Evolutionary conservation across 2,113 vertebrate genomes (phyloP), one percentile per base, ranked within the genome.

Genomic region (Esox niger): DNA sequence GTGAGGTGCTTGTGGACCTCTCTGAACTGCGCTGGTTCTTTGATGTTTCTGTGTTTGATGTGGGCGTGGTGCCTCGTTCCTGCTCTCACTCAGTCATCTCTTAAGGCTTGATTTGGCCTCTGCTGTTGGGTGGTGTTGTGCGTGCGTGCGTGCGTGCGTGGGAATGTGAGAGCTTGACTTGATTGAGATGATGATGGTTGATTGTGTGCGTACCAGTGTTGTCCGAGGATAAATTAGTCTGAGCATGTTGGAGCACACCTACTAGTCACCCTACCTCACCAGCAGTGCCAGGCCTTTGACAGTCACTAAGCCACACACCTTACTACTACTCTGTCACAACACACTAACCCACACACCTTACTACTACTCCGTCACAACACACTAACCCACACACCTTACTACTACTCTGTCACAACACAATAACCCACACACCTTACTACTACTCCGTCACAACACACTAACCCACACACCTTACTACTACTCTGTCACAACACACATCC

Each of bases 211-310:
- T 74, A 59, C 71, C 65, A 47, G 32, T 62, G 52, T 70, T 77
- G 60, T 21, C 54, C 27, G 46, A 69, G 64, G 56, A 55, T 75
- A 67, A 56, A 69, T 78, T 57, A 76, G 59, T 54, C 30, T 25
- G 35, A 47, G 52, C 35, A 58, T 57, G 59, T 59, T 75, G 75
- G 76, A 78, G 83, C 80, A 86, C 82, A 88, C 88, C 80, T 82
- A 85, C 86, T 79, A 84, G 87, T 92, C 88, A 80, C 86, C 88
- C 88, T 91, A 91, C 90, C 90, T 92, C 90, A 85, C 91, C 88
- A 90, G 89, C 84, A 81, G 87, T 89, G 89, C 89, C 88, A 89
- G 86, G 82, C 79, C 80, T 87, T 85, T 79, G 80, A 86, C 82
- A 70, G 80, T 87, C 82, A 81, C 84, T 84, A 81, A 84, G 70